phyloP scores from a whole-genome alignment of 2,113 vertebrate genomes.

The Lates calcarifer region DNA sequence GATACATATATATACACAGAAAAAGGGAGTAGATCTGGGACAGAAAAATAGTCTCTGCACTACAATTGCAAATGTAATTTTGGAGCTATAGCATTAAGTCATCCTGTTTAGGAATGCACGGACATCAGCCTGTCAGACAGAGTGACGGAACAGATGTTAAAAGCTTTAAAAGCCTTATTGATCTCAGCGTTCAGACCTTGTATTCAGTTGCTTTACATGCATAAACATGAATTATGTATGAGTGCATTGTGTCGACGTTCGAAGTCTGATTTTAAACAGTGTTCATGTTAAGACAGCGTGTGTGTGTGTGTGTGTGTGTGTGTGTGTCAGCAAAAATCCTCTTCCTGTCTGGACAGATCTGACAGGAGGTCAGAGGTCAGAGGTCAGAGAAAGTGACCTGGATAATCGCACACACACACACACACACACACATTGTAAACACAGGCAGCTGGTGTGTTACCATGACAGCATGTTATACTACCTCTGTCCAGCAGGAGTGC shows the following conservation, averaged over 20 bases:
- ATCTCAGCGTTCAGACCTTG: constrained; percentile 52
- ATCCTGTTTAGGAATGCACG: constrained; percentile 49
- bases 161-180: constrained; percentile 75
- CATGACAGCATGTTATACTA: constrained; percentile 8
- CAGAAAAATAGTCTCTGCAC: background rate
- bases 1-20: background rate
- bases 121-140: background rate
- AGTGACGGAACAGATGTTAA: constrained; percentile 56
- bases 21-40: background rate
- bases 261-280: background rate
- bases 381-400: constrained; percentile 44
- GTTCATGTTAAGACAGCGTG: background rate
- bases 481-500: constrained; percentile 56
- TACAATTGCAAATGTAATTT: background rate
- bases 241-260: constrained; percentile 8
- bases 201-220: constrained; percentile 45
- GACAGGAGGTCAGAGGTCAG: constrained; percentile 53
- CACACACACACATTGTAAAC: background rate
- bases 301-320: background rate
- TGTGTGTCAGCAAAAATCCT: constrained; percentile 30
- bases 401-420: constrained; percentile 26
- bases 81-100: background rate
- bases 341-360: constrained; percentile 41
- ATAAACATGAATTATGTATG: constrained; percentile 66
- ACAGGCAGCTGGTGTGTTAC: constrained; percentile 38